These are phyloP conservation scores for Borostomias antarcticus DNA, from an alignment of 2,797 vertebrate species.

Conservation along the genomic window DNA sequence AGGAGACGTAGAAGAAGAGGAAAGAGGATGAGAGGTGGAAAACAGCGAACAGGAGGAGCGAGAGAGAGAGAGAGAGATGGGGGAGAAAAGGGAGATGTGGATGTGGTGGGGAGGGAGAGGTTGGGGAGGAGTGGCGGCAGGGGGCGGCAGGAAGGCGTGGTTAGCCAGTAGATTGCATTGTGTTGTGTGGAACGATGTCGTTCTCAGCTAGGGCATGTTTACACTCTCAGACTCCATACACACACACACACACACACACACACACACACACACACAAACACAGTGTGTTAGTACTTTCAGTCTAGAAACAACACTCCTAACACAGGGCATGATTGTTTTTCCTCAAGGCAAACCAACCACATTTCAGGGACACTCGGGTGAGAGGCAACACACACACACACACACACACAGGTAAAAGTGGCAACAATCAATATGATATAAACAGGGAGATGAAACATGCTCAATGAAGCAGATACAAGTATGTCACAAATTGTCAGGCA, in stretches of 20 bases:
- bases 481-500: too few species aligned
- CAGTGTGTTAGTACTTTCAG: too few species aligned
- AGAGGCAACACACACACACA: conserved; percentile 4
- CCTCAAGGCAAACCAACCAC: too few species aligned
- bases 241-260: neutral
- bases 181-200: conserved; percentile 18
- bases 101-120: conserved; percentile 23
- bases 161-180: conserved; percentile 27
- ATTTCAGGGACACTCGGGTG: too few species aligned
- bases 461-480: too few species aligned
- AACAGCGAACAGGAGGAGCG: conserved; percentile 58
- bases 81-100: conserved; percentile 4
- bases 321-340: too few species aligned
- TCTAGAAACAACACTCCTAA: too few species aligned
- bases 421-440: too few species aligned
- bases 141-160: too few species aligned
- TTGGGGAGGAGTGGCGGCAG: conserved; percentile 40
- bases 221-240: conserved; percentile 31
- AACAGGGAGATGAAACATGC: too few species aligned
- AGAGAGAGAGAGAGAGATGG: neutral
- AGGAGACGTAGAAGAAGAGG: conserved; percentile 71
- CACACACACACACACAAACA: neutral
- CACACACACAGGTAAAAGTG: neutral
- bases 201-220: conserved; percentile 14
- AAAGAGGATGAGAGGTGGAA: conserved; percentile 51